Percentiles rank a stretch among this genome's conserved stretches.
Evolutionary conservation across 2,888 invertebrate genomes (phyloP).

Genomic region (Chesias legatella): DNA sequence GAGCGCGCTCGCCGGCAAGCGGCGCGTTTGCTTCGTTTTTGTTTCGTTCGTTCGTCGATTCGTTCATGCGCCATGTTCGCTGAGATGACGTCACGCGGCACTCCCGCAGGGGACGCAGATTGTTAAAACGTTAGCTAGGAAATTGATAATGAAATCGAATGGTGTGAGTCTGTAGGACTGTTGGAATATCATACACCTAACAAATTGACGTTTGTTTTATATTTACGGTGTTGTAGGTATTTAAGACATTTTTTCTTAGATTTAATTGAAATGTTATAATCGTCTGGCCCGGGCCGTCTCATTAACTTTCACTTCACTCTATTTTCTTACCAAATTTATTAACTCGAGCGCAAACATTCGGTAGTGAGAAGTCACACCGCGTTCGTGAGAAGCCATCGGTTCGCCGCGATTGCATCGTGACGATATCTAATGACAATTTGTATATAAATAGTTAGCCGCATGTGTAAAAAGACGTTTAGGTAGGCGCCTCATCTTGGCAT

Average conservation of each 20-base stretch:
- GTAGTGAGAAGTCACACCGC: slow-evolving; percentile 64
- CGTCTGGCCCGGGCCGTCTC: slow-evolving; percentile 72
- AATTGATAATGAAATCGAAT: slow-evolving; percentile 79
- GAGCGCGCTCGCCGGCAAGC: slow-evolving; percentile 64
- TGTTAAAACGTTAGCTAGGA: slow-evolving; percentile 80
- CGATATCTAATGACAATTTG: slow-evolving; percentile 65
- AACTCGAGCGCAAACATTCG: slow-evolving; percentile 66
- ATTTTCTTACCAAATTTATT: slow-evolving; percentile 79
- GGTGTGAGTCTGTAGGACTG: slow-evolving; percentile 78
- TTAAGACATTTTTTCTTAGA: slow-evolving; percentile 81
- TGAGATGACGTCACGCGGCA: slow-evolving; percentile 37
- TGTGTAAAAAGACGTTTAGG: slow-evolving; percentile 67
- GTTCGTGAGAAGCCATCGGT: slow-evolving; percentile 79
- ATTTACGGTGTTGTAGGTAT: slow-evolving; percentile 80
- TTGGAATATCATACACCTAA: slow-evolving; percentile 77
- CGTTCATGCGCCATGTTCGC: slow-evolving; percentile 45
- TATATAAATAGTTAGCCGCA: slow-evolving; percentile 79
- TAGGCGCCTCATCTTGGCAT: slow-evolving; percentile 50
- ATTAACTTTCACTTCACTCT: slow-evolving; percentile 78
- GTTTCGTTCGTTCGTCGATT: slow-evolving; percentile 54
- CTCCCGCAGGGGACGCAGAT: slow-evolving; percentile 57
- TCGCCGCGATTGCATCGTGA: slow-evolving; percentile 74
- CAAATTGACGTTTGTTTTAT: slow-evolving; percentile 80
- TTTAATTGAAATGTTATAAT: slow-evolving; percentile 78
- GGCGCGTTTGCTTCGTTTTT: slow-evolving; percentile 48